phyloP scores from a whole-genome alignment of 1,140 invertebrate species.

The Atopsyche davidsoni region DNA sequence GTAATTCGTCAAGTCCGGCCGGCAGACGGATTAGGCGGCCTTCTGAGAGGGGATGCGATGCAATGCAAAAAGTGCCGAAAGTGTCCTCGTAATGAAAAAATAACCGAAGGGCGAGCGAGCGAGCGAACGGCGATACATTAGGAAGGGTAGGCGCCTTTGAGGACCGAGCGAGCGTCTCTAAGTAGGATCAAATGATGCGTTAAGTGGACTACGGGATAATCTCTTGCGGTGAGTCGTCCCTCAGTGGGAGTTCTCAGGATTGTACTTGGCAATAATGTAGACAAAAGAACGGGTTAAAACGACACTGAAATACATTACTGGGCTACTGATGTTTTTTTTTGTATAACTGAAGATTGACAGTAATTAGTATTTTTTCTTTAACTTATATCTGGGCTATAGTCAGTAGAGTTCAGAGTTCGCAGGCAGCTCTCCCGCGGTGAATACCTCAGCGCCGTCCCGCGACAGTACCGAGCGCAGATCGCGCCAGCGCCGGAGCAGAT shows the following conservation, averaged over 20 bases:
- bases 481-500: no score
- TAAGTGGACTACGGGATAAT: conserved; percentile 18
- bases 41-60: not conserved
- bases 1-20: no score
- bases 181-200: conserved; percentile 6
- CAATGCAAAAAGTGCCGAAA: not conserved
- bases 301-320: no score
- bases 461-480: no score
- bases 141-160: conserved; percentile 11
- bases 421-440: no score
- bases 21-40: not conserved
- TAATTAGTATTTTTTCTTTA: no score
- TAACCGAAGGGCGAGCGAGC: not conserved
- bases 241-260: no score
- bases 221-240: conserved; percentile 3
- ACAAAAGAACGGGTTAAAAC: conserved; percentile 3
- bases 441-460: no score
- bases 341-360: no score
- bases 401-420: no score
- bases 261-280: conserved; percentile 1
- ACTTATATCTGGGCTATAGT: no score
- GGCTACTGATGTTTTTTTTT: no score
- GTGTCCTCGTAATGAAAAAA: not conserved
- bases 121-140: not conserved
- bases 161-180: not conserved